Conservation (phyloP, 2,888 invertebrate species). For the Conops quadrifasciatus region DNA sequence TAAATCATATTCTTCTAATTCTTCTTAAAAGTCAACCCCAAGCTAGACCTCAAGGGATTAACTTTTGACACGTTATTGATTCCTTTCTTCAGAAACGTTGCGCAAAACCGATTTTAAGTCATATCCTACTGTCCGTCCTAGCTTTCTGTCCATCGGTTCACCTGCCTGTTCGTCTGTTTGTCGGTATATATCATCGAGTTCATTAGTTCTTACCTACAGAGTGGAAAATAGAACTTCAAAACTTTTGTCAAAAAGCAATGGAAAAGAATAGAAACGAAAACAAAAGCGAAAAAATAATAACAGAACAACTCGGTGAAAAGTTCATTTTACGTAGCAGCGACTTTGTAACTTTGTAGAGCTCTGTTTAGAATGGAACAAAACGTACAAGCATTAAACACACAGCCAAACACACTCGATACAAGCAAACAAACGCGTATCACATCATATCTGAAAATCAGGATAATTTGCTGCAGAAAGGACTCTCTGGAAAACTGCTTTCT, state of each 20-base stretch:
- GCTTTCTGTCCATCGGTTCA: no score
- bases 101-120: no score
- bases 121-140: no score
- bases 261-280: not conserved
- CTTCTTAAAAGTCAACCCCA: no score
- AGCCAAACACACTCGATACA: slow-evolving; percentile 1
- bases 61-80: no score
- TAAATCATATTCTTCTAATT: no score
- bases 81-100: no score
- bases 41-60: no score
- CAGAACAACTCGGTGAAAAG: slow-evolving; percentile 23
- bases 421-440: not conserved
- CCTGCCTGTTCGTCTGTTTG: no score
- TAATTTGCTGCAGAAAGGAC: slow-evolving; percentile 46
- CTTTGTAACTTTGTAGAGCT: slow-evolving; percentile 14
- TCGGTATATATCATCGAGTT: no score
- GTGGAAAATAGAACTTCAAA: not conserved
- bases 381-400: not conserved
- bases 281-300: not conserved
- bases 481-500: slow-evolving; percentile 43
- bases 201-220: no score
- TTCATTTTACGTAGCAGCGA: slow-evolving; percentile 23
- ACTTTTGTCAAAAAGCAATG: not conserved
- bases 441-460: slow-evolving; percentile 39
- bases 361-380: not conserved